Conservation (phyloP, 1,140 invertebrate species). For the Zaprionus lachaisei region DNA sequence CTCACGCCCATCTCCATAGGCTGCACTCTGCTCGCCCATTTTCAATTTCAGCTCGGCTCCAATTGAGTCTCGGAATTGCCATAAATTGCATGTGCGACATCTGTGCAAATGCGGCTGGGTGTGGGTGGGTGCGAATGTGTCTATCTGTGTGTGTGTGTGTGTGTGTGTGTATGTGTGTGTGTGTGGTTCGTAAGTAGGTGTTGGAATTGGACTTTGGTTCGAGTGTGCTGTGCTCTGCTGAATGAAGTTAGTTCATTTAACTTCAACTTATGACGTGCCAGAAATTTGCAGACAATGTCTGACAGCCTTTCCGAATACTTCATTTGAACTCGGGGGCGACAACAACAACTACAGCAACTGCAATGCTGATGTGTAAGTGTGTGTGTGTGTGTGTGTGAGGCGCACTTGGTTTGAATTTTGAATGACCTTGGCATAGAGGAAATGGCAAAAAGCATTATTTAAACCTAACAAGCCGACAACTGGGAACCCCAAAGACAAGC, state of each 20-base stretch:
- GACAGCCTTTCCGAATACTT: constrained; percentile 64
- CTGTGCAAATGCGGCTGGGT: constrained; percentile 53
- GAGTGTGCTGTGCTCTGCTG: constrained; percentile 12
- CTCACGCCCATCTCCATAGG: constrained; percentile 24
- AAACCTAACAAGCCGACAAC: constrained; percentile 79
- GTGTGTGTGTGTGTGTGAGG: constrained; percentile 19
- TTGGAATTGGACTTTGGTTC: constrained; percentile 21
- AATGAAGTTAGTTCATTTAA: constrained; percentile 83
- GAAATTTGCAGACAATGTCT: constrained; percentile 77
- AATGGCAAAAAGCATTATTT: constrained; percentile 79
- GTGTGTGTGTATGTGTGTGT: constrained; percentile 26
- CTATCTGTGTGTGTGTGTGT: constrained; percentile 7
- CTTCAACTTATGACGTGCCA: constrained; percentile 75
- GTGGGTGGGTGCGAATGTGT: constrained; percentile 41
- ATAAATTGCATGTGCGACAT: constrained; percentile 81
- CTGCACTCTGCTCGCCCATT: constrained; percentile 35
- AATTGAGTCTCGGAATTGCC: constrained; percentile 80
- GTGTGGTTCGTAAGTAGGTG: constrained; percentile 12
- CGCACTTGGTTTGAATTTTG: constrained; percentile 81
- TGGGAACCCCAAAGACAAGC: constrained; percentile 48
- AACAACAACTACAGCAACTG: constrained; percentile 52
- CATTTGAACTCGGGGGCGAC: constrained; percentile 44
- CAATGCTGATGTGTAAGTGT: constrained; percentile 13
- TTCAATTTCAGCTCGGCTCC: constrained; percentile 68
- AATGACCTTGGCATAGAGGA: constrained; percentile 84